phyloP scores from a whole-genome alignment of 2,113 vertebrate species.

The Calyptommatus sinebrachiatus region DNA sequence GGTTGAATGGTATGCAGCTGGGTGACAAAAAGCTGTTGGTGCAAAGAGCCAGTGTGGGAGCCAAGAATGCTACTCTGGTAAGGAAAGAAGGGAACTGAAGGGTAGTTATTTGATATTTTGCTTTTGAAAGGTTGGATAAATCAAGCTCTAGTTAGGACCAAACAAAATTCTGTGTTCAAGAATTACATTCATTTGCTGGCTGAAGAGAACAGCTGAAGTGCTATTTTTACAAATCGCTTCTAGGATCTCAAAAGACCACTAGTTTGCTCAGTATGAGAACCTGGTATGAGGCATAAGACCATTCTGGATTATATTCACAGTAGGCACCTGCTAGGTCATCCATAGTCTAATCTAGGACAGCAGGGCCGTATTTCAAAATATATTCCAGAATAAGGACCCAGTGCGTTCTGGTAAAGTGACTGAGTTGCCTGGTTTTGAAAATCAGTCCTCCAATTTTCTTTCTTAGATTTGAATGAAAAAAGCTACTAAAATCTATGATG shows the following conservation, averaged over 20 bases:
- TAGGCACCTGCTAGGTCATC: too few relatives aligned
- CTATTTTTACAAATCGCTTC: background rate
- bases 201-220: background rate
- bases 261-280: background rate
- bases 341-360: too few relatives aligned
- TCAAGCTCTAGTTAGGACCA: too few relatives aligned
- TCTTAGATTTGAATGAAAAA: background rate
- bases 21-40: slow-evolving; percentile 93
- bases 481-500: background rate
- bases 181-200: too few relatives aligned
- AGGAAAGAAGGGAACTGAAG: slow-evolving; percentile 35
- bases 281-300: too few relatives aligned
- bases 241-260: background rate
- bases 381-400: background rate
- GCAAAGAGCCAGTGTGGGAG: slow-evolving; percentile 90
- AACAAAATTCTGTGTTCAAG: too few relatives aligned
- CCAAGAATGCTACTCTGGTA: slow-evolving; percentile 91
- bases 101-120: too few relatives aligned
- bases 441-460: background rate
- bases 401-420: background rate
- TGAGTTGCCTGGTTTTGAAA: background rate
- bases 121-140: background rate
- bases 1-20: slow-evolving; percentile 90
- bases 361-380: too few relatives aligned
- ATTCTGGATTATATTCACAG: too few relatives aligned